Evolutionary conservation across 2,888 invertebrate species (phyloP), one percentile per base, ranked within the genome.

Genomic region (Teinopalpus imperialis): DNA sequence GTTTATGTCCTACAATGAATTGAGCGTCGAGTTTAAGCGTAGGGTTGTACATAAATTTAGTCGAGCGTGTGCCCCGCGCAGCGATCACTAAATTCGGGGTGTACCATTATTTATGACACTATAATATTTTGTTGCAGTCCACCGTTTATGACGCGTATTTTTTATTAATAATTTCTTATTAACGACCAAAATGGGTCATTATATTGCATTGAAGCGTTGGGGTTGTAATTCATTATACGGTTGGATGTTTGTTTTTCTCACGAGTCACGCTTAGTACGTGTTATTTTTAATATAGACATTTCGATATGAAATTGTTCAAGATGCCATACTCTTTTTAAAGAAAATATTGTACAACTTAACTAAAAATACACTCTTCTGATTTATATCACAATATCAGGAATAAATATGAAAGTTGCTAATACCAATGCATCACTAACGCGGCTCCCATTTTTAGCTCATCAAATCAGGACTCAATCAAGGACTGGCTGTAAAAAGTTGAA

Each of bases 21-120:
- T 79, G 70, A 81, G 82, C 80, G 78, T 75, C 77, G 81, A 75
- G 61, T 81, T 80, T 81, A 82, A 86, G 71, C 72, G 79, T 77
- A 79, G 87, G 86, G 87, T 81, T 86, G 81, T 70, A 66, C 70
- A 66, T 75, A 74, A 39, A 35, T 65, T 74, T 69, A 77, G 79
- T 74, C 69, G 70, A 78, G 74, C 81, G 80, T 69, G 74, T 58
- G 69, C 60, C 74, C 74, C 69, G 73, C 73, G 76, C 78, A 75
- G 52, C 64, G 66, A 71, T 63, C 71, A 70, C 76, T 73, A 74
- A 81, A 83, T 81, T 78, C 80, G 80, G 87, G 86, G 87, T 86
- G 83, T 81, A 77, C 81, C 76, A 74, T 88, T 77, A 87, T 87
- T 88, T 88, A 88, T 87, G 79, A 74, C 78, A 68, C 63, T 81